Conservation (phyloP, 2,797 vertebrate species). For the Melanogrammus aeglefinus region DNA sequence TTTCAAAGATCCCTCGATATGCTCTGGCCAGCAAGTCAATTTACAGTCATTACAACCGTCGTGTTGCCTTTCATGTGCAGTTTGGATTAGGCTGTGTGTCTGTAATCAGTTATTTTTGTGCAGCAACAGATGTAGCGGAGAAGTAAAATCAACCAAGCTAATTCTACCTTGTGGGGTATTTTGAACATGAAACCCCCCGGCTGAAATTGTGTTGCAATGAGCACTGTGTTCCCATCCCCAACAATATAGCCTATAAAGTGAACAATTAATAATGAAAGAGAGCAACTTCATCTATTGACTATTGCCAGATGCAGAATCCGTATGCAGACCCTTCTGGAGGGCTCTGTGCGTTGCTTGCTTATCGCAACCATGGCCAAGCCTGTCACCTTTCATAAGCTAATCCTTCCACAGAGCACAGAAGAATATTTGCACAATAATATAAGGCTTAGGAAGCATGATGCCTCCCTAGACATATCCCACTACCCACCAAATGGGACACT, state of each 20-base stretch:
- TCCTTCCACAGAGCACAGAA: background rate
- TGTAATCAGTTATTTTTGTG: background rate
- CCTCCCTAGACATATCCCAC: background rate
- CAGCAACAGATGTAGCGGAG: background rate
- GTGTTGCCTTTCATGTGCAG: background rate
- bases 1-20: background rate
- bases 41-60: background rate
- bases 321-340: background rate
- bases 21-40: slow-evolving; percentile 1
- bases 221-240: background rate
- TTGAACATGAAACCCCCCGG: background rate
- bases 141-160: background rate
- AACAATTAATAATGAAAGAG: background rate
- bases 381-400: background rate
- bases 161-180: background rate
- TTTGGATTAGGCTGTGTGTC: background rate
- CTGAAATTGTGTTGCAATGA: background rate
- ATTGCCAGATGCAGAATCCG: background rate
- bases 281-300: background rate
- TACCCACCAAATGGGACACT: background rate
- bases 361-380: background rate
- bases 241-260: background rate
- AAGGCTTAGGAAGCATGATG: background rate
- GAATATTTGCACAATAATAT: background rate
- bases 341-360: background rate